Base-by-base conservation (phyloP, 2,113 vertebrate species). In the Cricetomys ansorgei region DNA sequence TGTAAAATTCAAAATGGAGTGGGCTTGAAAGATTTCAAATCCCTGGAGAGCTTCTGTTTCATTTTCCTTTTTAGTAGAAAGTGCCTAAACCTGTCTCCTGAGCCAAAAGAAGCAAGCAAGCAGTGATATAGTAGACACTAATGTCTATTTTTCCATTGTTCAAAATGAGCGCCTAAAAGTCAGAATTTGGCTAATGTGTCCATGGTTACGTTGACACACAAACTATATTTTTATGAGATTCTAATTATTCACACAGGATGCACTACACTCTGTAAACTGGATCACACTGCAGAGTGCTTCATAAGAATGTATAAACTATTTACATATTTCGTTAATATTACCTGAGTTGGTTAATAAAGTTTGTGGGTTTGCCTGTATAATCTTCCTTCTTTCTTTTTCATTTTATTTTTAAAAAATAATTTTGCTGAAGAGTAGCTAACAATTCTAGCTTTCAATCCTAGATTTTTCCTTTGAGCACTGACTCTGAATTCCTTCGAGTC, bases 151-250 rank as follows among this genome's bases (percentile, higher is more conserved):
- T 81, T 73, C 73, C 37, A 57, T 75, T 92, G 40, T 81, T 92
- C 80, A 88, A 85, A 94, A 72, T 92, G 50, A 93, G 12, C 86
- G 11, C 86, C 27, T 76, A 89, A n/a, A 96, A 91, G 81, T 89
- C 90, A 95, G 45, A 81, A 95, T 88, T 31, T 89, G 31, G 21
- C 16, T 86, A n/a, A 92, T 89, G 7, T 64, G 86, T 67, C 67
- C 77, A 43, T 73, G 62, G n/a, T n/a, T n/a, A n/a, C n/a, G n/a
- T n/a, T n/a, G n/a, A n/a, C 50, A 87, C 1, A 12, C 11, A 70
- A 25, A 73, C n/a, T 88, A 81, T 64, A 4, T 72, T 95, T 89
- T 96, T 97, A 92, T 89, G 94, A 93, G 31, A 96, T 92, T 94
- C 25, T 16, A 89, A 88, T 72, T 15, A 88, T 75, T 91, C 90